These are phyloP conservation scores for Malurus melanocephalus DNA, from an alignment of 2,113 vertebrate species.

Conservation along the genomic window DNA sequence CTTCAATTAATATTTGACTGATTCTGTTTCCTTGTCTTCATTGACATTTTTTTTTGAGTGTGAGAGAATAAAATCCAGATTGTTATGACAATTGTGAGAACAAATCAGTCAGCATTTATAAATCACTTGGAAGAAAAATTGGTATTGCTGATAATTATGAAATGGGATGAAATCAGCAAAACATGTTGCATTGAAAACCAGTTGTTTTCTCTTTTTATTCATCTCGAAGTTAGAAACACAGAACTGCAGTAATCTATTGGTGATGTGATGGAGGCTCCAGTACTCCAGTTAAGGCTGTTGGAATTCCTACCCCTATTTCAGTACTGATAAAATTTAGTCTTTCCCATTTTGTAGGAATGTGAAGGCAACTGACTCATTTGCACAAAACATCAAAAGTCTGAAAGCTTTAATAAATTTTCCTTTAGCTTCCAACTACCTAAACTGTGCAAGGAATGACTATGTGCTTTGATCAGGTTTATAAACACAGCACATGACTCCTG, in stretches of 20 bases:
- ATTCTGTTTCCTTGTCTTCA: not conserved
- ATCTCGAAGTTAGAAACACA: not conserved
- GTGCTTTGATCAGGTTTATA: not conserved
- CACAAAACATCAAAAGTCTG: not conserved
- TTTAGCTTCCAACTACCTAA: not conserved
- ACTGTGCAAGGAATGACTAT: not conserved
- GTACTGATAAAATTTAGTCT: not conserved
- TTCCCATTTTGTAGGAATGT: not conserved
- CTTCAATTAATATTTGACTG: not conserved
- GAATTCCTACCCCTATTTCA: not conserved
- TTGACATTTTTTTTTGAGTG: not conserved
- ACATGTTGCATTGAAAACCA: not conserved
- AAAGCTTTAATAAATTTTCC: not conserved
- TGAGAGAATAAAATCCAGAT: conserved; percentile 5
- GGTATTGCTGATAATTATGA: not conserved
- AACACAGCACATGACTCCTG: not conserved
- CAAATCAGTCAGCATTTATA: conserved; percentile 25
- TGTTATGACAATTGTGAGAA: conserved; percentile 41
- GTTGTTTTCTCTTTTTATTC: not conserved
- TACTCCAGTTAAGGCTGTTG: not conserved
- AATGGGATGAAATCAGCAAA: conserved; percentile 3
- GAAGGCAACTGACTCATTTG: not conserved
- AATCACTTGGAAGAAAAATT: conserved; percentile 30
- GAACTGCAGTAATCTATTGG: not conserved
- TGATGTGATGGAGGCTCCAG: not conserved